These are phyloP conservation scores for Myathropa florea DNA, from an alignment of 2,888 invertebrate species.

Conservation along the genomic window DNA sequence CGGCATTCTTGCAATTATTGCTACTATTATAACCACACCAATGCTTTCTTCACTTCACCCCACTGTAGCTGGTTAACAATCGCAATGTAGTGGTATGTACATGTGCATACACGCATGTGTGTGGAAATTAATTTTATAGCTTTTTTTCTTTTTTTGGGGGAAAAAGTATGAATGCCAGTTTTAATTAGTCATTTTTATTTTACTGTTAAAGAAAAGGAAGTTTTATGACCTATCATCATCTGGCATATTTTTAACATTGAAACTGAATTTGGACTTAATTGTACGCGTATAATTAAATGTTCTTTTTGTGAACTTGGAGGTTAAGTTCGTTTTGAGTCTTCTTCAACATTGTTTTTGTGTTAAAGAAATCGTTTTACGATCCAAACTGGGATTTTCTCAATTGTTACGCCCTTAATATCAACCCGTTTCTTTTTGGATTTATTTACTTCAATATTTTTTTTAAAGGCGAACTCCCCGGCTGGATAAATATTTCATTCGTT, in stretches of 20 bases:
- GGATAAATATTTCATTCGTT: not conserved
- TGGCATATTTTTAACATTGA: not conserved
- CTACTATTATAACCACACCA: not conserved
- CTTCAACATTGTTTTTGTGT: not conserved
- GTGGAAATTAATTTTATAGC: not conserved
- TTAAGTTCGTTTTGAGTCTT: not conserved
- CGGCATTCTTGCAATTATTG: conserved; percentile 1
- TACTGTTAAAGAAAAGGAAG: conserved; percentile 25
- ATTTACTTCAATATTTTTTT: not conserved
- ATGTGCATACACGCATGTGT: not conserved
- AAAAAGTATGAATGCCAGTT: conserved; percentile 10
- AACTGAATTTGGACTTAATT: not conserved
- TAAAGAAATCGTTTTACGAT: not conserved
- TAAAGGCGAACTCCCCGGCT: not conserved
- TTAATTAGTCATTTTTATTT: conserved; percentile 47
- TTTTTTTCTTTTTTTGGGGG: not conserved
- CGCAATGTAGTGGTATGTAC: not conserved
- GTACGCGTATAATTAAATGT: not conserved
- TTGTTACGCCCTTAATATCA: not conserved
- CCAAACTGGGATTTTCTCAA: not conserved
- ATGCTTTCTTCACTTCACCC: not conserved
- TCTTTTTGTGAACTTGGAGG: not conserved
- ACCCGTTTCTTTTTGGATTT: not conserved
- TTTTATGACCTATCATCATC: not conserved
- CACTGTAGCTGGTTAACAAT: not conserved